Evolutionary conservation across 2,888 invertebrate genomes (phyloP), one percentile per base, ranked within the genome.

Genomic region (Zhuqinia jingwanae): DNA sequence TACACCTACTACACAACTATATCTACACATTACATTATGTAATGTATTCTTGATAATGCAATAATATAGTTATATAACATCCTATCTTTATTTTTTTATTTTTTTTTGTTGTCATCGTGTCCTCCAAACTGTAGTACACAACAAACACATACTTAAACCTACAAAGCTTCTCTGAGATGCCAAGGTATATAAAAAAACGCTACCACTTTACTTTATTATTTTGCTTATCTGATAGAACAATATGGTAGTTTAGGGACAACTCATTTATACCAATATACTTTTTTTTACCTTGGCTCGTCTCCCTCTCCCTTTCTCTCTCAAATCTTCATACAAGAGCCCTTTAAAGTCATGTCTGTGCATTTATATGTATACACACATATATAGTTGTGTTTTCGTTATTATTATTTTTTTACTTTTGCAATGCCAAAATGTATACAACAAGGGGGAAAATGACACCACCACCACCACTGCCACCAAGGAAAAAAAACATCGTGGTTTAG

Each of bases 181-280:
- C 13, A 2, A 13, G 5, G 15, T 5, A 17, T 53, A 42, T 8
- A 58, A 11, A 47, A 42, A 73, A 47, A 63, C n/a, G 75, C 73
- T 84, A 84, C 70, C 68, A 68, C 27, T 22, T 56, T 42, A 76
- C 42, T 76, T 58, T 36, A 60, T 36, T 36, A 76, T 76, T 58
- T 30, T 78, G 45, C 27, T 63, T 63, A 63, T 27, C 56, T 79
- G 85, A 79, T 85, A 75, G 60, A 63, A 76, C 85, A 85, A 79
- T 79, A 80, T 85, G 79, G 83, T 79, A 87, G 78, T 78, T 87
- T 83, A 87, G 87, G 82, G 83, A 83, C 87, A 83, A 68, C 87
- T 87, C 87, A 87, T 87, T 87, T 87, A 87, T 81, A 77, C 82
- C 78, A 85, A 85, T 85, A 77, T 70, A 77, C 77, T 78, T 76